Evolutionary conservation across 2,113 vertebrate species (phyloP), one percentile per base, ranked within the genome.

Genomic region (Plecotus auritus): DNA sequence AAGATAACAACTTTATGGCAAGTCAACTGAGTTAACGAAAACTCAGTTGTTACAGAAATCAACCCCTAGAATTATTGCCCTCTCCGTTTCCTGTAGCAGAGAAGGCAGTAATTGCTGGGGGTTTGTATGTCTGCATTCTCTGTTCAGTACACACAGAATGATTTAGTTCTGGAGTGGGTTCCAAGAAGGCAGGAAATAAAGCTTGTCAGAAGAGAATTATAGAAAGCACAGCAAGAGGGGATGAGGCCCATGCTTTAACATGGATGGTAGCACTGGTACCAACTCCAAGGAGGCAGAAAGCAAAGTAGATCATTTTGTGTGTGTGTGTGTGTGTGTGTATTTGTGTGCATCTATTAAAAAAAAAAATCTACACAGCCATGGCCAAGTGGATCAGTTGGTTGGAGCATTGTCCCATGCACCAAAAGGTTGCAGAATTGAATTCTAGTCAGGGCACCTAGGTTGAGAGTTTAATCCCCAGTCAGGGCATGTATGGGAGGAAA

Each of bases 21-120:
- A 85, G 73, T 89, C 37, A 92, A 74, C 64, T 70, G 56, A 91
- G 54, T 85, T 61, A 93, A 67, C 5, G n/a, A 85, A 85, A 91
- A 81, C 23, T 64, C 40, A 76, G 37, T 1, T 56, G 7, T 54
- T 78, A 70, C 1, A 85, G 17, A 69, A 88, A 78, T 69, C 8
- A 87, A 61, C 18, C 66, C 59, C 73, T 77, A 51, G 83, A 61
- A 61, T 61, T 61, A 61, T 26, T 26, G 23, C 26, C 56, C 26
- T 59, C 56, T 59, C 54, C 67, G n/a, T 92, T 82, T 96, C 69
- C 73, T 72, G 37, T 56, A 85, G 18, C 23, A 78, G 22, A 93
- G 51, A 92, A 7, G 42, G 12, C 40, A 93, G 7, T n/a, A 66
- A 80, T 1, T 74, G 26, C 32, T 66, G 77, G 56, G 22, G 51